Conservation (phyloP, 2,888 invertebrate genomes). For the Agonopterix heracliana region DNA sequence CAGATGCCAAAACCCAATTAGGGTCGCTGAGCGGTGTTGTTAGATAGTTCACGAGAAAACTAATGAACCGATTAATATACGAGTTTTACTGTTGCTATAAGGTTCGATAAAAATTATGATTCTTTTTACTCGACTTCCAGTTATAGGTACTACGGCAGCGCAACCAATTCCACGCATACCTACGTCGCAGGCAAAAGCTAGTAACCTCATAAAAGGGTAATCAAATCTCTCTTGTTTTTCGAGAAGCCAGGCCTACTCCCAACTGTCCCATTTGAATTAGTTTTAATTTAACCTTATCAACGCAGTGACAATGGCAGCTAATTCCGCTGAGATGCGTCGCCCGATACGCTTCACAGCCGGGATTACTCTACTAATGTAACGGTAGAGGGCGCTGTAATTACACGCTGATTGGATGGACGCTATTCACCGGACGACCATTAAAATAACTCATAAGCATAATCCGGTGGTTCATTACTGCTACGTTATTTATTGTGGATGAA, state of each 20-base stretch:
- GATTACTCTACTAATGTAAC: conserved; percentile 23
- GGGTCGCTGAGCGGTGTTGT: too few relatives aligned
- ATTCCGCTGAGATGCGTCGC: conserved; percentile 27
- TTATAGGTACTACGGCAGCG: too few relatives aligned
- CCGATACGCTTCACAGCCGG: conserved; percentile 22
- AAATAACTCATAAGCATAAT: conserved; percentile 21
- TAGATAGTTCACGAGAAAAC: too few relatives aligned
- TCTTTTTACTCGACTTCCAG: too few relatives aligned
- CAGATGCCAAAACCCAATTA: too few relatives aligned
- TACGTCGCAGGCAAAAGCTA: too few relatives aligned
- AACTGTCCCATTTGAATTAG: conserved; percentile 17
- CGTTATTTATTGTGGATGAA: conserved; percentile 3
- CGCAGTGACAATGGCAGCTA: conserved; percentile 28
- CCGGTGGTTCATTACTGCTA: conserved; percentile 7
- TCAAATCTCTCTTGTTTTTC: neutral
- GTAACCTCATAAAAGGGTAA: too few relatives aligned
- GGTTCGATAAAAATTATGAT: too few relatives aligned
- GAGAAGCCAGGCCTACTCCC: neutral
- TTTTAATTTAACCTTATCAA: conserved; percentile 28
- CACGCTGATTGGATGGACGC: conserved; percentile 23
- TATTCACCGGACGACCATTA: conserved; percentile 13
- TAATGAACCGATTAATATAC: too few relatives aligned
- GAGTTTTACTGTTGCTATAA: too few relatives aligned
- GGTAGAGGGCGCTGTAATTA: conserved; percentile 19
- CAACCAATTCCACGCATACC: too few relatives aligned